These are phyloP conservation scores for Ceyx melanurus DNA, from an alignment of 2,113 vertebrate genomes.

Conservation along the genomic window DNA sequence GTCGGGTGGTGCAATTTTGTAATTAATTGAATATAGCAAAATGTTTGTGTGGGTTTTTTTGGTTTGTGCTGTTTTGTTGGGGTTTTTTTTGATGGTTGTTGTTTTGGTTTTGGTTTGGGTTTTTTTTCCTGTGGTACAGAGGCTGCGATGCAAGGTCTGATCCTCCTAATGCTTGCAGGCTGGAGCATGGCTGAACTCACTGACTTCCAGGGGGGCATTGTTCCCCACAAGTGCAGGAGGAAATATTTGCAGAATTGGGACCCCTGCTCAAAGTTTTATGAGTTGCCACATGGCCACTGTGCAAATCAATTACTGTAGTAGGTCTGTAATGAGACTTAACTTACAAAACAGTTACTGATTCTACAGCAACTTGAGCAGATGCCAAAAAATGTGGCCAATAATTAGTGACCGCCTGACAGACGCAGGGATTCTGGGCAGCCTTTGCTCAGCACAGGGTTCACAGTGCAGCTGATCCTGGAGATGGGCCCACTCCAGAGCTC, in stretches of 20 bases:
- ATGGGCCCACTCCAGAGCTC: accelerated
- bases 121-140: neutral
- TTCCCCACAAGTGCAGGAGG: neutral
- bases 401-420: neutral
- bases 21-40: neutral
- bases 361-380: conserved; percentile 37
- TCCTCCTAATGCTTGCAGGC: neutral
- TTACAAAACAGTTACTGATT: conserved; percentile 52
- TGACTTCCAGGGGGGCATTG: conserved; percentile 1
- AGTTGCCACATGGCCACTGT: conserved; percentile 45
- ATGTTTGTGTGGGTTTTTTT: neutral
- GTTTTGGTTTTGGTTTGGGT: too few relatives aligned
- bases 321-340: conserved; percentile 41
- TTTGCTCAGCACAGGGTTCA: accelerated
- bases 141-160: neutral
- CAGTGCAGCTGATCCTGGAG: neutral
- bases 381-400: conserved; percentile 40
- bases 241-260: conserved; percentile 13
- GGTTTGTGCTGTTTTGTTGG: neutral
- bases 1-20: neutral
- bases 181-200: accelerated
- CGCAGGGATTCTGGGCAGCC: neutral
- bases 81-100: too few relatives aligned
- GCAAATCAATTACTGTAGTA: conserved; percentile 49
- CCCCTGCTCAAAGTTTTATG: conserved; percentile 42